phyloP scores from a whole-genome alignment of 2,888 invertebrate species.

The Dilophus febrilis region DNA sequence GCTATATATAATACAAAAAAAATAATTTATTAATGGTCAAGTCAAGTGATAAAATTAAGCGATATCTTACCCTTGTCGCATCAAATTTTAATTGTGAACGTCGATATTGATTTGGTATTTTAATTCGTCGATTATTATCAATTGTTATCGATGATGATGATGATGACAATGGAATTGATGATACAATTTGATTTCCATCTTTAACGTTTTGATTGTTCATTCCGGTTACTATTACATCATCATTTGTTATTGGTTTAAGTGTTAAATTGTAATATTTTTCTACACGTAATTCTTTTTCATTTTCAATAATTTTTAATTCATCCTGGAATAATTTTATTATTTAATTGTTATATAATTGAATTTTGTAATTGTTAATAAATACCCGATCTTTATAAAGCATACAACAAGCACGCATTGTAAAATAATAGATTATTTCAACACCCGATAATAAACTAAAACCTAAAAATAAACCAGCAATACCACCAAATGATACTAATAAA shows the following conservation, averaged over 20 bases:
- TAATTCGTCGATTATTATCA: too few species aligned
- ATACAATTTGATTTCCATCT: neutral
- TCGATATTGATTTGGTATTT: too few species aligned
- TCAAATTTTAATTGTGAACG: too few species aligned
- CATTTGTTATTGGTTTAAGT: slow-evolving; percentile 1
- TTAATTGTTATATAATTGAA: too few species aligned
- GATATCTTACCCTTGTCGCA: too few species aligned
- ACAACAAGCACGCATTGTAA: slow-evolving; percentile 43
- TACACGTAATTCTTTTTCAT: neutral
- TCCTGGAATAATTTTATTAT: neutral
- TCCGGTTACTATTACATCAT: too few species aligned
- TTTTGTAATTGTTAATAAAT: too few species aligned
- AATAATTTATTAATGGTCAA: too few species aligned
- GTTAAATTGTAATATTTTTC: slow-evolving; percentile 1
- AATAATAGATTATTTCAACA: slow-evolving; percentile 61
- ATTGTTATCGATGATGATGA: too few species aligned
- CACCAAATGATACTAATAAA: slow-evolving; percentile 41
- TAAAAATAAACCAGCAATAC: slow-evolving; percentile 34
- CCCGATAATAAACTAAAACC: slow-evolving; percentile 62
- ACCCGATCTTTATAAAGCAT: slow-evolving; percentile 29
- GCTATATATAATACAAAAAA: too few species aligned
- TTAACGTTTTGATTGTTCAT: neutral
- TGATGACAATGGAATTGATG: too few species aligned
- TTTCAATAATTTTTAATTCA: slow-evolving; percentile 3
- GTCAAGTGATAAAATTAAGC: too few species aligned